A percentile compares a stretch with the other conserved stretches of the same genome.
These are phyloP conservation scores for Clarias laeviceps DNA, from an alignment of 2,797 vertebrate species.

Conservation along the genomic window DNA sequence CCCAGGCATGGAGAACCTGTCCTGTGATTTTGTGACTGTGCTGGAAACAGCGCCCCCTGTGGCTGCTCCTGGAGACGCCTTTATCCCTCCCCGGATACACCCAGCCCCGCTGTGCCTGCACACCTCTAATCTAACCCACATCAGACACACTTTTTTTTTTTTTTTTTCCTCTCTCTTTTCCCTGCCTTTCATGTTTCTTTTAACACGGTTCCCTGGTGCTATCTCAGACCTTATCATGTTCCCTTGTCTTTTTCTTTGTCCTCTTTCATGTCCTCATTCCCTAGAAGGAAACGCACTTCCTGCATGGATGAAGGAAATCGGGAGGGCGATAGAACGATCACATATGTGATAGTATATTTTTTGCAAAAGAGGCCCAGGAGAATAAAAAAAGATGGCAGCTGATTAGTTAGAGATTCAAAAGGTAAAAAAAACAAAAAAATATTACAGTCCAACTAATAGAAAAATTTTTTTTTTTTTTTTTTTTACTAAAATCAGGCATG, in stretches of 20 bases:
- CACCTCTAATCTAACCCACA: constrained; percentile 74
- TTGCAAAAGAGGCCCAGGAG: neutral
- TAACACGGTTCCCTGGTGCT: constrained; percentile 68
- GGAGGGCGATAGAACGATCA: constrained; percentile 35
- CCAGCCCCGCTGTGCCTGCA: neutral
- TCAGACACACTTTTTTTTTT: constrained; percentile 78
- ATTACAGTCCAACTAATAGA: neutral
- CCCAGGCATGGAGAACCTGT: too few relatives aligned
- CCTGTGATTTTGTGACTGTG: too few relatives aligned
- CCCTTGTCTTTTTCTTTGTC: constrained; percentile 61
- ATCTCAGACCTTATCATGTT: constrained; percentile 67
- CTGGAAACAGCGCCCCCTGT: constrained; percentile 18
- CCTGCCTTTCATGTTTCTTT: constrained; percentile 74
- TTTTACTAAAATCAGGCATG: too few relatives aligned
- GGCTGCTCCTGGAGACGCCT: constrained; percentile 37
- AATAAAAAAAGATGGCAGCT: neutral
- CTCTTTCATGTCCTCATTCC: constrained; percentile 61
- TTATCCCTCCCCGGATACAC: constrained; percentile 47
- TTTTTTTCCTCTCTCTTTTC: too few relatives aligned
- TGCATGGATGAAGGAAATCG: constrained; percentile 60
- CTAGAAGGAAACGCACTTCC: constrained; percentile 66
- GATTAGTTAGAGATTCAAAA: neutral
- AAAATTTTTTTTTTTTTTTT: too few relatives aligned
- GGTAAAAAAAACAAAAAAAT: neutral
- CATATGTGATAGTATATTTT: constrained; percentile 30